A percentile compares a stretch with the other conserved stretches of the same genome.
Evolutionary conservation across 2,888 invertebrate genomes (phyloP).

Genomic region (Platycheirus albimanus): DNA sequence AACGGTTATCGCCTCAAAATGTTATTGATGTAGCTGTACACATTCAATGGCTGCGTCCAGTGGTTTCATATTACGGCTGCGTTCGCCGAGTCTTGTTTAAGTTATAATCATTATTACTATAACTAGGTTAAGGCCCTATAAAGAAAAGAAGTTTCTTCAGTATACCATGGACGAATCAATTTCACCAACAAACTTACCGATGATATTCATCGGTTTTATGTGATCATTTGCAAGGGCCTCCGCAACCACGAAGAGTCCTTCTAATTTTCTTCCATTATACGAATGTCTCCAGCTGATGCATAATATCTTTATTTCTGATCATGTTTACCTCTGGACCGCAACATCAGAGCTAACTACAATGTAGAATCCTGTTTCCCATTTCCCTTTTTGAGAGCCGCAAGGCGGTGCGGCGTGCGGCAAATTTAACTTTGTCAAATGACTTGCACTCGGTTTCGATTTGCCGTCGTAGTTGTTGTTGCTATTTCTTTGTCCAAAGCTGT

Average conservation of each 20-base stretch:
- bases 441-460: constrained; percentile 44
- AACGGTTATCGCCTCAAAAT: too few relatives aligned
- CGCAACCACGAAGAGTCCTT: background rate
- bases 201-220: too few relatives aligned
- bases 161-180: background rate
- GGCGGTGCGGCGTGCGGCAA: background rate
- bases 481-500: constrained; percentile 19
- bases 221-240: background rate
- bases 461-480: constrained; percentile 27
- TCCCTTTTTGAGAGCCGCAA: constrained; percentile 47
- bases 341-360: constrained; percentile 10
- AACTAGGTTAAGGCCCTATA: too few relatives aligned
- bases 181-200: too few relatives aligned
- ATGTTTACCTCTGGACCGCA: constrained; percentile 1
- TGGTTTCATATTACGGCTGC: too few relatives aligned
- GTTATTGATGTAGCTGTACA: too few relatives aligned
- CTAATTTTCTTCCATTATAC: constrained; percentile 12
- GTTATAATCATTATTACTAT: too few relatives aligned
- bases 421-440: constrained; percentile 33
- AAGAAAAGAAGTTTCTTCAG: too few relatives aligned
- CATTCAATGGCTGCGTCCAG: too few relatives aligned
- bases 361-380: constrained; percentile 25
- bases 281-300: constrained; percentile 8
- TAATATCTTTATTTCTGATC: constrained; percentile 44
- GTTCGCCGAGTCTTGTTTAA: too few relatives aligned